phyloP scores from a whole-genome alignment of 2,797 vertebrate species.

The Acridotheres tristis region DNA sequence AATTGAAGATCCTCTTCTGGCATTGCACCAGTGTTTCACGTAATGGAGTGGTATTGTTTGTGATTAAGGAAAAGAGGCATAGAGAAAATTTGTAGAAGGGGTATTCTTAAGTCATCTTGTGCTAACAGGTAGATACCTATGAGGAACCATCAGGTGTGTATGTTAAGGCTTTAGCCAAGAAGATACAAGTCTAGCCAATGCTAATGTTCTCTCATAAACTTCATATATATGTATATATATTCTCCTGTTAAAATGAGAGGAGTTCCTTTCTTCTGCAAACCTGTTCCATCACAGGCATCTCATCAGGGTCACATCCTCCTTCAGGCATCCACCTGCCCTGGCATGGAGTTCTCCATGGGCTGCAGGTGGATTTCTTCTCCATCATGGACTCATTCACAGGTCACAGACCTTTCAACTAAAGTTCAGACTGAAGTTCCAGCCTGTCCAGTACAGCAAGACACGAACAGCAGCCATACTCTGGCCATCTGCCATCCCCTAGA shows the following conservation, averaged over 20 bases:
- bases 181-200: neutral
- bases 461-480: neutral
- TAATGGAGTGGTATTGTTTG: neutral
- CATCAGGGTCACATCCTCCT: neutral
- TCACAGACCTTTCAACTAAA: neutral
- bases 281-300: neutral
- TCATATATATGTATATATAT: neutral
- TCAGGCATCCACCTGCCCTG: neutral
- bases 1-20: neutral
- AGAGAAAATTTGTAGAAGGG: neutral
- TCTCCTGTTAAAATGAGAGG: neutral
- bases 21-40: neutral
- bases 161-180: neutral
- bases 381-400: fast-evolving
- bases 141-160: neutral
- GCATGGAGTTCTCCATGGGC: neutral
- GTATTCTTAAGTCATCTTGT: neutral
- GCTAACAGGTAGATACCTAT: neutral
- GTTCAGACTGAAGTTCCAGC: neutral
- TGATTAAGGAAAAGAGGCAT: neutral
- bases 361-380: neutral
- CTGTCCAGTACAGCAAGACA: neutral
- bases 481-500: neutral
- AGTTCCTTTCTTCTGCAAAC: neutral
- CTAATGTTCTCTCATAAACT: neutral